Conservation (phyloP, 2,888 invertebrate genomes). For the Meteorus cinctellus region DNA sequence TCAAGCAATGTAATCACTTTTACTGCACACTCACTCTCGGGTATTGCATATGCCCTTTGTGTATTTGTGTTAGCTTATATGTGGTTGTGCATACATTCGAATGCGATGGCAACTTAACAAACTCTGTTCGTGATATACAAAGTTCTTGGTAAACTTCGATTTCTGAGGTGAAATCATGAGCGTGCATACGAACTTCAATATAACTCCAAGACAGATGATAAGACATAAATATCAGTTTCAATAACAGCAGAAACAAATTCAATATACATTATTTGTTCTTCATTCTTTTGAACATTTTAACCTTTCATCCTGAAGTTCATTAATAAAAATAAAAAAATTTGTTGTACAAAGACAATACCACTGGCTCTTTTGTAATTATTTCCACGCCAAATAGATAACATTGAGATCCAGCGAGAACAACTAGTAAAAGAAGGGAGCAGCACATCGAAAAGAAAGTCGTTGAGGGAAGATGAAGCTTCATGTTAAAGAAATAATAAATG, state of each 20-base stretch:
- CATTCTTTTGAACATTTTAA: neutral
- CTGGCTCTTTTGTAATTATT: conserved; percentile 13
- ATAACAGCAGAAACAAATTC: neutral
- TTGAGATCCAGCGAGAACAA: conserved; percentile 8
- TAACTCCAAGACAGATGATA: neutral
- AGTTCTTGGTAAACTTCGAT: conserved; percentile 3
- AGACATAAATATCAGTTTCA: neutral
- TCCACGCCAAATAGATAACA: neutral
- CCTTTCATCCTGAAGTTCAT: neutral
- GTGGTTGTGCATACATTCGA: conserved; percentile 1
- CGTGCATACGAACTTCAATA: neutral
- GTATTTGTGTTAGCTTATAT: neutral
- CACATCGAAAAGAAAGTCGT: neutral
- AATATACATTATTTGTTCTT: neutral
- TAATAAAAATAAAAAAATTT: neutral
- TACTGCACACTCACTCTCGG: neutral
- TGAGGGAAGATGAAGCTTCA: neutral
- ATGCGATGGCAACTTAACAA: neutral
- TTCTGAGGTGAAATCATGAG: conserved; percentile 7
- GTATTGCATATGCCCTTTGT: too few species aligned
- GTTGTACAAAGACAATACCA: conserved; percentile 14
- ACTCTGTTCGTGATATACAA: conserved; percentile 6
- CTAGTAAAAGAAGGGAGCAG: neutral
- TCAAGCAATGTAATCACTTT: neutral
- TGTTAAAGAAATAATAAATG: neutral